phyloP scores from a whole-genome alignment of 1,140 invertebrate genomes.

The Achroia grisella region DNA sequence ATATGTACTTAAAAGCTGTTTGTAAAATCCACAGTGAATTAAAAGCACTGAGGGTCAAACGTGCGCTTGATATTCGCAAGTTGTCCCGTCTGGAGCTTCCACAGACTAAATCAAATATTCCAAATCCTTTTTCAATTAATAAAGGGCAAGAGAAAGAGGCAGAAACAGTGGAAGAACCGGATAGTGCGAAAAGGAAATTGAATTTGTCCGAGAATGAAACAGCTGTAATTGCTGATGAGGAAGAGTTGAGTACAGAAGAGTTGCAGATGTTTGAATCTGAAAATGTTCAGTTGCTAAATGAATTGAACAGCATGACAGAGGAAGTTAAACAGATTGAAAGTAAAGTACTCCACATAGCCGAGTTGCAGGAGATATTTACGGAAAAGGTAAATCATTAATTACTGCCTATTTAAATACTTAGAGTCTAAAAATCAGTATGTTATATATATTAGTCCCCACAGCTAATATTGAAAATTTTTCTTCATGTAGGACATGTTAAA shows the following conservation, averaged over 20 bases:
- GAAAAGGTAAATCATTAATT: conserved; percentile 90
- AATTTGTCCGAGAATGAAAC: conserved; percentile 57
- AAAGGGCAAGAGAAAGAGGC: conserved; percentile 29
- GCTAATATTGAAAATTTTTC: too few species aligned
- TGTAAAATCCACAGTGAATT: conserved; percentile 92
- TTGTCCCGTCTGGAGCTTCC: conserved; percentile 81
- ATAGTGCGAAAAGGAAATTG: conserved; percentile 40
- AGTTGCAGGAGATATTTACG: conserved; percentile 96
- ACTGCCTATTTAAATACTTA: too few species aligned
- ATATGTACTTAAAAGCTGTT: conserved; percentile 87
- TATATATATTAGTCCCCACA: too few species aligned
- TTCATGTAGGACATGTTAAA: too few species aligned
- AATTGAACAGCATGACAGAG: conserved; percentile 86
- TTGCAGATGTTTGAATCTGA: conserved; percentile 92
- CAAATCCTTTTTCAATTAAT: conserved; percentile 38
- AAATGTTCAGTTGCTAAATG: conserved; percentile 87
- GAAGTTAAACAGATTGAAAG: conserved; percentile 91
- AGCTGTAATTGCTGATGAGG: conserved; percentile 42
- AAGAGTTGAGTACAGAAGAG: conserved; percentile 86
- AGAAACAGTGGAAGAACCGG: conserved; percentile 27
- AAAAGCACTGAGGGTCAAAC: conserved; percentile 88
- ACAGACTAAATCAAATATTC: conserved; percentile 41
- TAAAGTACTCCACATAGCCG: conserved; percentile 96
- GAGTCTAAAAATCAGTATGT: too few species aligned
- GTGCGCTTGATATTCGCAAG: conserved; percentile 87